phyloP scores from a whole-genome alignment of 2,888 invertebrate species.

The Trichacis sp. region DNA sequence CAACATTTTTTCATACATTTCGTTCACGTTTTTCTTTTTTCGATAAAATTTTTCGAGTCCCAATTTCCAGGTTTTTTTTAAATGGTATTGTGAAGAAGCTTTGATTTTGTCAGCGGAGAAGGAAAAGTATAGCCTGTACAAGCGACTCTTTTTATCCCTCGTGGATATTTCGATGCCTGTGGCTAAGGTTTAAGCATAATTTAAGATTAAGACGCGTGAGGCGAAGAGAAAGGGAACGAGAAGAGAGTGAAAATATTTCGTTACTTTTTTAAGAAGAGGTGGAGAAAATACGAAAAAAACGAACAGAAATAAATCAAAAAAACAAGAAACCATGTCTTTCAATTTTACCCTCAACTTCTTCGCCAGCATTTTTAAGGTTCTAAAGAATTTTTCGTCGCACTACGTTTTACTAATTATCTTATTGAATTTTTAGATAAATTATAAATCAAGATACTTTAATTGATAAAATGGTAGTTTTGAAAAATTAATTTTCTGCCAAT shows the following conservation, averaged over 20 bases:
- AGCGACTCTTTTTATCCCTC: neutral
- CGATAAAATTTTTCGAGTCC: neutral
- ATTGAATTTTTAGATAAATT: too few relatives aligned
- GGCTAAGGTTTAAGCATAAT: neutral
- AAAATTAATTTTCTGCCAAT: too few relatives aligned
- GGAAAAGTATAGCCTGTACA: neutral
- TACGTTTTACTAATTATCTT: too few relatives aligned
- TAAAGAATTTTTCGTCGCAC: too few relatives aligned
- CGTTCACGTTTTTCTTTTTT: neutral
- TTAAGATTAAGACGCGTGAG: neutral
- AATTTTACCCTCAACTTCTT: too few relatives aligned
- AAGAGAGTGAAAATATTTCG: conserved; percentile 29
- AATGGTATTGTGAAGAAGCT: too few relatives aligned
- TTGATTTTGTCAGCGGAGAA: too few relatives aligned
- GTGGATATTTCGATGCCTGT: neutral
- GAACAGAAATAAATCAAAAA: conserved; percentile 23
- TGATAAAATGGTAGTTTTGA: too few relatives aligned
- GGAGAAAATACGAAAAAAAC: conserved; percentile 27
- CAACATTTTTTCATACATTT: neutral
- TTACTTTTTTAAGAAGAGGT: conserved; percentile 44
- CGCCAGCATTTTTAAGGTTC: too few relatives aligned
- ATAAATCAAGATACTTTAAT: too few relatives aligned
- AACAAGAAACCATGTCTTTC: too few relatives aligned
- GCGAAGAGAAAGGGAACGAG: conserved; percentile 29
- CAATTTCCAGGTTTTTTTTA: too few relatives aligned